Percentiles rank a stretch among this genome's conserved stretches.
Conservation (phyloP, 2,888 invertebrate species). For the Xanthostigma xanthostigma region DNA sequence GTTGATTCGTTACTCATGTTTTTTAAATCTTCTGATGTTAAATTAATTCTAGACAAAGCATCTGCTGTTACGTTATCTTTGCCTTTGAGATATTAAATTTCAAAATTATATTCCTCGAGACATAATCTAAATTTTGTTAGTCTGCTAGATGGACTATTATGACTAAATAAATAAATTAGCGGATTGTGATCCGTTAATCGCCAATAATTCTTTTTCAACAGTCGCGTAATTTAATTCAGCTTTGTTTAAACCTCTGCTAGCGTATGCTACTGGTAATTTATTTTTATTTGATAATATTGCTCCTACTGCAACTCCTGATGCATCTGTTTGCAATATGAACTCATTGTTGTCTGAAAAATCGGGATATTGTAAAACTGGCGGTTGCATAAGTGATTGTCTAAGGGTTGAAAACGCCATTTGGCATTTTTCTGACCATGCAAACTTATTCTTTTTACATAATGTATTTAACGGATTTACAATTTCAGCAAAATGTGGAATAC, state of each 20-base stretch:
- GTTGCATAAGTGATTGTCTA: neutral
- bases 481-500: neutral
- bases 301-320: neutral
- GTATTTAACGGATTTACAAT: neutral
- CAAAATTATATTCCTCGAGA: constrained; percentile 15
- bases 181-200: neutral
- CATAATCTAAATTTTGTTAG: constrained; percentile 15
- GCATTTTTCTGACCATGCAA: neutral
- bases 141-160: constrained; percentile 14
- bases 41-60: constrained; percentile 5
- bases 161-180: neutral
- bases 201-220: neutral
- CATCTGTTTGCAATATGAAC: neutral
- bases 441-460: neutral
- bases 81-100: constrained; percentile 13
- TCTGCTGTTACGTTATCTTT: constrained; percentile 11
- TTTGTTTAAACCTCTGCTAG: neutral
- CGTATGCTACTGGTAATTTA: neutral
- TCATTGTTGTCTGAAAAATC: neutral
- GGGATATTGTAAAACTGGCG: neutral
- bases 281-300: neutral
- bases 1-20: constrained; percentile 4
- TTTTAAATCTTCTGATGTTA: constrained; percentile 8
- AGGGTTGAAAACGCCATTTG: neutral
- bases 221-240: neutral